Conservation (phyloP, 2,888 invertebrate genomes). For the Trilocha varians region DNA sequence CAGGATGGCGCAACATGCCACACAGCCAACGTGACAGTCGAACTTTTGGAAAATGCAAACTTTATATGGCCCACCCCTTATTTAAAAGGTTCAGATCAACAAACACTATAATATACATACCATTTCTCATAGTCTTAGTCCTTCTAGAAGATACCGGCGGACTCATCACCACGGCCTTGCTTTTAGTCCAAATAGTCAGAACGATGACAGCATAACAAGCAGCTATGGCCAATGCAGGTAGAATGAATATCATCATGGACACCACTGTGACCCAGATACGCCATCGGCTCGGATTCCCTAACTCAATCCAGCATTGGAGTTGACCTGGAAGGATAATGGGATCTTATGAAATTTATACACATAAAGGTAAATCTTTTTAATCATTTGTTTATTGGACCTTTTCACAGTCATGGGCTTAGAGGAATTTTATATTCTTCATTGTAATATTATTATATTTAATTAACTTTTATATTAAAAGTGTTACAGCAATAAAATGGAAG, state of each 20-base stretch:
- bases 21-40: too few species aligned
- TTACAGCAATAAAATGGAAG: too few species aligned
- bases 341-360: neutral
- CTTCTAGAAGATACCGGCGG: slow-evolving; percentile 63
- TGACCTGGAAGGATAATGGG: slow-evolving; percentile 56
- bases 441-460: too few species aligned
- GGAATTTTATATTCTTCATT: too few species aligned
- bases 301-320: slow-evolving; percentile 91
- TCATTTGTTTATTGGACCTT: too few species aligned
- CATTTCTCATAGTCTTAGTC: slow-evolving; percentile 55
- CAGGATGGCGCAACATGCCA: too few species aligned
- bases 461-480: too few species aligned
- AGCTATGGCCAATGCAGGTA: slow-evolving; percentile 90
- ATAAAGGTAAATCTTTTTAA: neutral
- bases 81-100: too few species aligned
- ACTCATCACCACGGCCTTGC: slow-evolving; percentile 76
- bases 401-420: too few species aligned
- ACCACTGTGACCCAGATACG: slow-evolving; percentile 91
- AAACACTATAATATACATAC: slow-evolving; percentile 20
- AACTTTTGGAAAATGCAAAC: too few species aligned
- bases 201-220: slow-evolving; percentile 94
- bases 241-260: slow-evolving; percentile 84
- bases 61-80: too few species aligned
- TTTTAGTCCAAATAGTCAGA: slow-evolving; percentile 92
- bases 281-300: slow-evolving; percentile 83